Conservation (phyloP, 2,113 vertebrate genomes). For the Addax nasomaculatus region DNA sequence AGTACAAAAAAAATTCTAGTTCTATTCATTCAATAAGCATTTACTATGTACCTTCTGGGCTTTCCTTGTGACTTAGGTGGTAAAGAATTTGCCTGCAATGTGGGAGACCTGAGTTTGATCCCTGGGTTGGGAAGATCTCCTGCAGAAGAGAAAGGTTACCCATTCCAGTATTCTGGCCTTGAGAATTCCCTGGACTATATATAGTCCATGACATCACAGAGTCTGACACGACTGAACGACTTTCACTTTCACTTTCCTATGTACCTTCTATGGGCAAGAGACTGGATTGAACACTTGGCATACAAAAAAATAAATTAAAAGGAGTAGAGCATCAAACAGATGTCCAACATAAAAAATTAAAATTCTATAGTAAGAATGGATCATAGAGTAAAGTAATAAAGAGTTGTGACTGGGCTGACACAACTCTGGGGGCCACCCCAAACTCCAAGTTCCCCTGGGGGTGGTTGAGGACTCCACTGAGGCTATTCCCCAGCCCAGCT, state of each 20-base stretch:
- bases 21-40: neutral
- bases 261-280: neutral
- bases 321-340: neutral
- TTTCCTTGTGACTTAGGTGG: neutral
- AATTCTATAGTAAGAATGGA: neutral
- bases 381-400: neutral
- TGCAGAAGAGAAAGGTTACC: neutral
- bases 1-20: neutral
- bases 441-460: neutral
- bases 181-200: neutral
- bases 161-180: neutral
- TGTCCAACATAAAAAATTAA: neutral
- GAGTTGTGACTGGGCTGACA: neutral
- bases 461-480: neutral
- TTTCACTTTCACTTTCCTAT: neutral
- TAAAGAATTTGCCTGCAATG: neutral
- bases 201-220: neutral
- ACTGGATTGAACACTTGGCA: neutral
- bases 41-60: neutral
- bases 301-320: neutral
- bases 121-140: neutral
- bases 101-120: neutral
- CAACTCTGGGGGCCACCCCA: neutral
- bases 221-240: fast-evolving
- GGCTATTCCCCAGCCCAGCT: neutral